Evolutionary conservation across 2,113 vertebrate genomes (phyloP), one percentile per base, ranked within the genome.

Genomic region (Falco punctatus): DNA sequence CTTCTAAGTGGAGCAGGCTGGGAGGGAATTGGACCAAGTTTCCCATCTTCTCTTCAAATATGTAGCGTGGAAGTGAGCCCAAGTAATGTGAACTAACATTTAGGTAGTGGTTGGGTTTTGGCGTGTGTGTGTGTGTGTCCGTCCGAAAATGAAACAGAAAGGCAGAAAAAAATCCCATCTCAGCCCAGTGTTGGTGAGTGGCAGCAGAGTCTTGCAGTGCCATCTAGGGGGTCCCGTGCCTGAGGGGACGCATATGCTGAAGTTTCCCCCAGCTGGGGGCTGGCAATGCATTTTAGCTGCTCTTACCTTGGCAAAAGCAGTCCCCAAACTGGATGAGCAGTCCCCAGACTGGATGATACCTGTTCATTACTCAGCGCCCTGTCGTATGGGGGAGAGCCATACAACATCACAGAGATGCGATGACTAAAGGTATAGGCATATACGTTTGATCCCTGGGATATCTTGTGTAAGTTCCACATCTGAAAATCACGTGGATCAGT

Each of bases 221-320:
- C 94, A 85, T 73, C 75, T 96, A 96, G 81, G 49, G 93, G 42
- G 14, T 69, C 12, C 35, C 5, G 9, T 32, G 38, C 64, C 71
- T 58, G 40, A 26, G 33, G 65, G 46, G 52, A n/a, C 7, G 10
- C 12, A 0, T 7, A 2, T 1, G 6, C n/a, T 40, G 7, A 54
- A 30, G 5, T 55, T 52, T 5, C 48, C 11, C 1, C 10, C 33
- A 35, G 16, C 52, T 65, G n/a, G 48, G 44, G 57, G 48, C 15
- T 78, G 38, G 35, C 30, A 59, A 6, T 32, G 21, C 26, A 35
- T 35, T 35, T 35, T 35, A 35, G 35, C 35, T 35, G 35, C 35
- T 35, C 35, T 35, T 35, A 35, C 35, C 30, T 57, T 65, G 28
- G 5, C 72, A 55, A 78, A 11, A 48, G 21, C 18, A 92, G n/a